Conservation (phyloP, 2,888 invertebrate species). For the Metallyticus violacea region DNA sequence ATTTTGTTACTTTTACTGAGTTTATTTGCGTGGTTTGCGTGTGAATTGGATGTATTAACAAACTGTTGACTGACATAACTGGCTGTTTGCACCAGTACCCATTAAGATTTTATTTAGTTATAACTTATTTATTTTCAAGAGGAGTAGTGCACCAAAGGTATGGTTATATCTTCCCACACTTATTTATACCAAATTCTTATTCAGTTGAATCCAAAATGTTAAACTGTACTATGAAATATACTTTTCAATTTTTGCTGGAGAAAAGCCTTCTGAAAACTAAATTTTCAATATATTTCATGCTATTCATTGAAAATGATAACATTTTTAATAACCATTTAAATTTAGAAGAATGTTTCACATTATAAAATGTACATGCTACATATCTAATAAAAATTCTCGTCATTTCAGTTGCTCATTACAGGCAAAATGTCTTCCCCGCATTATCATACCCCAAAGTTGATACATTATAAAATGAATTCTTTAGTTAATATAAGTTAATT, state of each 20-base stretch:
- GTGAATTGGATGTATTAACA: constrained; percentile 9
- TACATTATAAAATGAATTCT: background rate
- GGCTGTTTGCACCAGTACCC: constrained; percentile 26
- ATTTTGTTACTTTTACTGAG: background rate
- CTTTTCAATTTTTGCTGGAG: too few species aligned
- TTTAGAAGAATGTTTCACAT: too few species aligned
- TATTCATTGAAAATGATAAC: too few species aligned
- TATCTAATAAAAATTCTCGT: background rate
- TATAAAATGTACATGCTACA: background rate
- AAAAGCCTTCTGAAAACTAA: too few species aligned
- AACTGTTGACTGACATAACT: constrained; percentile 2
- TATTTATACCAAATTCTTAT: background rate
- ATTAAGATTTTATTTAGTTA: constrained; percentile 12
- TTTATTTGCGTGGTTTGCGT: constrained; percentile 10
- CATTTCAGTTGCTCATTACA: background rate
- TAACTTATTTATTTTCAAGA: background rate
- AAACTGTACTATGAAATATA: background rate
- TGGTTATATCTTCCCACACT: background rate
- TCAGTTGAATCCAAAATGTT: background rate
- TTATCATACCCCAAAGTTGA: background rate
- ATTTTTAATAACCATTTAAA: too few species aligned
- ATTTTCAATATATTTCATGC: too few species aligned
- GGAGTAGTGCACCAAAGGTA: background rate
- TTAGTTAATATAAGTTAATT: too few species aligned
- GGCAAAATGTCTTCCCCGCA: background rate